These are phyloP conservation scores for Papilio helenus DNA, from an alignment of 1,140 invertebrate genomes.

Conservation along the genomic window DNA sequence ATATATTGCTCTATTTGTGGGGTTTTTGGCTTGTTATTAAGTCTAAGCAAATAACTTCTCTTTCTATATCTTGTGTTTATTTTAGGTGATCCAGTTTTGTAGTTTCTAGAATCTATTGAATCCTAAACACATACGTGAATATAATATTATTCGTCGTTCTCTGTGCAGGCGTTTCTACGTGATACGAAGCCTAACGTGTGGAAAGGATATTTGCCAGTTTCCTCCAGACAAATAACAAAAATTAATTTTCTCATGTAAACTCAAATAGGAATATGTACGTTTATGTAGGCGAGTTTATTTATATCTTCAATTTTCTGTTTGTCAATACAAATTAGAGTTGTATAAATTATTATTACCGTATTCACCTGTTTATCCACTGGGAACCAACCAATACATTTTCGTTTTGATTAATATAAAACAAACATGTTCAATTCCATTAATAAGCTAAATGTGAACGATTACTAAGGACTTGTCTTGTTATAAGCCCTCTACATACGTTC, in stretches of 20 bases:
- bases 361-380: too few relatives aligned
- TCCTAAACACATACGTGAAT: constrained; percentile 12
- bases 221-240: constrained; percentile 49
- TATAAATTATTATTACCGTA: not conserved
- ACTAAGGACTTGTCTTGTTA: too few relatives aligned
- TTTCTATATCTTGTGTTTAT: not conserved
- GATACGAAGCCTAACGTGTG: not conserved
- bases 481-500: too few relatives aligned
- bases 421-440: too few relatives aligned
- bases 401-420: too few relatives aligned
- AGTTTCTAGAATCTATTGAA: not conserved
- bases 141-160: constrained; percentile 11
- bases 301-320: constrained; percentile 23
- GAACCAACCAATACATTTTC: too few relatives aligned
- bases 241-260: constrained; percentile 54
- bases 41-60: not conserved
- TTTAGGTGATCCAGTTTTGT: not conserved
- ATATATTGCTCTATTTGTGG: not conserved
- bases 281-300: constrained; percentile 40
- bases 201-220: constrained; percentile 22
- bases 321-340: not conserved
- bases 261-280: constrained; percentile 15
- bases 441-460: too few relatives aligned
- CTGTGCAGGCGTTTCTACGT: not conserved
- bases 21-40: not conserved